Percentiles rank a stretch among this genome's conserved stretches.
phyloP scores from a whole-genome alignment of 2,113 vertebrate species.

The Coptodon bakossiorum region DNA sequence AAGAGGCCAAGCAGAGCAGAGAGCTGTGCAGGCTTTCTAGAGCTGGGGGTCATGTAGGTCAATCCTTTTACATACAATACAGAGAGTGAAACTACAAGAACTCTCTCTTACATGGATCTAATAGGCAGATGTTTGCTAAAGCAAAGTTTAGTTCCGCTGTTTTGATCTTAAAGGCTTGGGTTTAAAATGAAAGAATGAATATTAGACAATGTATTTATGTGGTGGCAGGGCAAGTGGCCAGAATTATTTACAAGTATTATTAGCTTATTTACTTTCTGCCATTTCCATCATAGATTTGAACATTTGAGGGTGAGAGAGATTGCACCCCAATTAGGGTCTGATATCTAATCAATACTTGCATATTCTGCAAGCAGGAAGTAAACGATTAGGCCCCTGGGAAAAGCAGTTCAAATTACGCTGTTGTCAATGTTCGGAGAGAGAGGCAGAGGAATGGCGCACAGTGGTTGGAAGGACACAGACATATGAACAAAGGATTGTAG shows the following conservation, averaged over 20 bases:
- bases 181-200: background rate
- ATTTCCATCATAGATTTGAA: conserved; percentile 88
- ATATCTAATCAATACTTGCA: conserved; percentile 95
- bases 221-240: background rate
- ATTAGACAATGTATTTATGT: background rate
- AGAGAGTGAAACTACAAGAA: conserved; percentile 25
- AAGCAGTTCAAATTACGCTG: conserved; percentile 89
- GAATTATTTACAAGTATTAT: conserved; percentile 86
- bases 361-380: conserved; percentile 94
- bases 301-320: conserved; percentile 76
- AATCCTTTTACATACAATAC: conserved; percentile 21
- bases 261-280: conserved; percentile 88
- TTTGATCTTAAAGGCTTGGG: background rate
- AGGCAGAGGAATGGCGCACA: background rate
- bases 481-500: background rate
- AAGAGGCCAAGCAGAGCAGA: conserved; percentile 22
- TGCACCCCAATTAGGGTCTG: conserved; percentile 90
- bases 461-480: background rate
- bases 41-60: conserved; percentile 51
- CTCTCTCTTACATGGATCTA: background rate
- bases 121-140: conserved; percentile 8
- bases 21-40: conserved; percentile 15
- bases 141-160: background rate
- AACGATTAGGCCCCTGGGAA: conserved; percentile 90
- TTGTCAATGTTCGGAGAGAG: conserved; percentile 75